Conservation (phyloP, 2,797 vertebrate species). For the Spondyliosoma cantharus region DNA sequence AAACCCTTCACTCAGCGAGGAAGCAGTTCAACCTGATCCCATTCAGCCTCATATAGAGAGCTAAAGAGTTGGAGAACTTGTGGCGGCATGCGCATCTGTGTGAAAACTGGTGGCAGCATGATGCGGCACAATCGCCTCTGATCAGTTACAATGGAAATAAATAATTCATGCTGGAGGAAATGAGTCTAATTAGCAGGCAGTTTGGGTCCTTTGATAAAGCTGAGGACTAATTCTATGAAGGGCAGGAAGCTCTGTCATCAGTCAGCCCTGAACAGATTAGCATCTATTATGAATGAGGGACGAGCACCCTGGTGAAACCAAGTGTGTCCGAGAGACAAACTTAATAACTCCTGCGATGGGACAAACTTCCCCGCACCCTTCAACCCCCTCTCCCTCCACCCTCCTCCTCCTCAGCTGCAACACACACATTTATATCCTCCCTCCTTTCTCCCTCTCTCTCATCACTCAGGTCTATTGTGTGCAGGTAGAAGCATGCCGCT, state of each 20-base stretch:
- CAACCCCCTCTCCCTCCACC: slow-evolving; percentile 16
- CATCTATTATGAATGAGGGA: slow-evolving; percentile 98
- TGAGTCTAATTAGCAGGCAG: slow-evolving; percentile 99
- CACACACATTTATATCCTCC: slow-evolving; percentile 51
- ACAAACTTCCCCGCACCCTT: slow-evolving; percentile 84
- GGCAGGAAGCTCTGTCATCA: slow-evolving; percentile 98
- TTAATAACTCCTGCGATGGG: slow-evolving; percentile 94
- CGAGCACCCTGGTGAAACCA: slow-evolving; percentile 94
- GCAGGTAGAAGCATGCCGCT: slow-evolving; percentile 88
- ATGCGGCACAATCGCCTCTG: slow-evolving; percentile 95
- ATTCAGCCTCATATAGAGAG: slow-evolving; percentile 74
- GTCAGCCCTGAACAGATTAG: slow-evolving; percentile 98
- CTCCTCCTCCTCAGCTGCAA: slow-evolving; percentile 40
- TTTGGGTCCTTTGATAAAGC: slow-evolving; percentile 98
- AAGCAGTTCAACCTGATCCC: slow-evolving; percentile 40
- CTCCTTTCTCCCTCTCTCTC: slow-evolving; percentile 28
- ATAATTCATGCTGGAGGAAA: slow-evolving; percentile 99
- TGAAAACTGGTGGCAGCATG: slow-evolving; percentile 91
- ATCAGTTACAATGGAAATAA: slow-evolving; percentile 98
- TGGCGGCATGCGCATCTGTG: slow-evolving; percentile 90
- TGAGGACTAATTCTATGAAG: slow-evolving; percentile 95
- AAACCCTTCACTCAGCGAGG: not conserved
- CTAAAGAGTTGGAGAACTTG: slow-evolving; percentile 78
- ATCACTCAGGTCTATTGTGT: slow-evolving; percentile 86
- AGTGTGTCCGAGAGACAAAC: slow-evolving; percentile 98